These are phyloP conservation scores for Cephalotes varians DNA, from an alignment of 2,888 invertebrate species.

Conservation along the genomic window DNA sequence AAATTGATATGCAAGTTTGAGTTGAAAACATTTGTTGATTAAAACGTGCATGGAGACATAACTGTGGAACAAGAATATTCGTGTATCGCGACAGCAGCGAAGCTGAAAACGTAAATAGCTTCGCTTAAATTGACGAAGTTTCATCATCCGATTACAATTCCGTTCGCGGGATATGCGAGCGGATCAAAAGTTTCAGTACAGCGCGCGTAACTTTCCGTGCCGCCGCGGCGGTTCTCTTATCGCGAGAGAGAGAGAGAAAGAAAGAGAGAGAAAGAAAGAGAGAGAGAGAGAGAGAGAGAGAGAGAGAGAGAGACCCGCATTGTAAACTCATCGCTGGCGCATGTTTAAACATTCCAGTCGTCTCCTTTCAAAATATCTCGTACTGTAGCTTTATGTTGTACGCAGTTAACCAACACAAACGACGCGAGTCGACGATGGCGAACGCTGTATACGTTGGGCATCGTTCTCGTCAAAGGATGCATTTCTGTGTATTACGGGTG, in stretches of 20 bases:
- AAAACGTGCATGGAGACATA: neutral
- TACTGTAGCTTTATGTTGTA: neutral
- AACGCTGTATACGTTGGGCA: neutral
- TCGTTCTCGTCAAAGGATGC: neutral
- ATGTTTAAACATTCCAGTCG: conserved; percentile 45
- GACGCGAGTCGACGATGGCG: neutral
- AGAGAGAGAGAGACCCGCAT: conserved; percentile 39
- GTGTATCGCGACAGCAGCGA: conserved; percentile 7
- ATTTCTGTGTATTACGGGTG: neutral
- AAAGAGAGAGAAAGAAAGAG: no score
- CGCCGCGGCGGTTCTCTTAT: neutral
- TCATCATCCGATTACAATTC: conserved; percentile 59
- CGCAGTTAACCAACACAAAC: conserved; percentile 28
- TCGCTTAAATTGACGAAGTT: conserved; percentile 58
- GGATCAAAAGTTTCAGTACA: conserved; percentile 60
- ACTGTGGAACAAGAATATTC: neutral
- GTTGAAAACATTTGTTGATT: neutral
- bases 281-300: conserved; percentile 19
- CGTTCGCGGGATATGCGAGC: conserved; percentile 28
- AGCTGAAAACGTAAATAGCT: conserved; percentile 17
- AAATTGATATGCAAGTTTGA: neutral
- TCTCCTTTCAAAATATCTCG: conserved; percentile 41
- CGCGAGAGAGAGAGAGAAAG: conserved; percentile 16
- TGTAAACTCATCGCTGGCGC: conserved; percentile 48
- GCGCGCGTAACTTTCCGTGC: conserved; percentile 57